Evolutionary conservation across 2,797 vertebrate genomes (phyloP), one percentile per base, ranked within the genome.

Genomic region (Salmo trutta): DNA sequence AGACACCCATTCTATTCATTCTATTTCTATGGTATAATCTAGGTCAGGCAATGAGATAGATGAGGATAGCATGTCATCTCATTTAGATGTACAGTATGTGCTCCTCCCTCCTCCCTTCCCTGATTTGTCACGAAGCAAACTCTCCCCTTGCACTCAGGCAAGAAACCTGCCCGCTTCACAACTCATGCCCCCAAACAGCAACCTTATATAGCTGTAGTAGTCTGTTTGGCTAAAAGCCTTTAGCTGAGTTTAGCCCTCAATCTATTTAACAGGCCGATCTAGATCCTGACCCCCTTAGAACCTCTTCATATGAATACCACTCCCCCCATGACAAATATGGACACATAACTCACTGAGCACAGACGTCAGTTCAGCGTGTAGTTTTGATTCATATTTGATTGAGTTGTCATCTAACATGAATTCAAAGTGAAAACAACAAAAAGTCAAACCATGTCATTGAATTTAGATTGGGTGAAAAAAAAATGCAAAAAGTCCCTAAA

Each of bases 201-300:
- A 54, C 84, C 82, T 80, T 83, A 80, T 86, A 84, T 82, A 84
- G 82, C 65, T 70, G 56, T 71, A 72, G 56, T 71, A 73, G 73
- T 71, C 72, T 47, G 67, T 74, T 80, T 73, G 53, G 75, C 74
- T 64, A 17, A 76, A 75, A 75, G 78, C 79, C 76, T 76, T 78
- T 73, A 76, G 62, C 71, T 75, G 76, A 83, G 82, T 79, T 83
- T 71, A 78, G 82, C 78, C 69, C 71, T 56, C 76, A 71, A 79
- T 79, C 77, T 71, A 71, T 78, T 78, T 80, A 80, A 77, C 79
- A 79, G 77, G 74, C 71, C 68, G 21, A 24, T 51, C 3, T 75
- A 64, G 59, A 24, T n/a, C n/a, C 69, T 21, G 31, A 78, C 73
- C 59, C 54, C 59, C n/a, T 24, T 24, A 62, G 21, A 12, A 64